These are phyloP conservation scores for Salmo trutta DNA, from an alignment of 2,797 vertebrate species.

Conservation along the genomic window DNA sequence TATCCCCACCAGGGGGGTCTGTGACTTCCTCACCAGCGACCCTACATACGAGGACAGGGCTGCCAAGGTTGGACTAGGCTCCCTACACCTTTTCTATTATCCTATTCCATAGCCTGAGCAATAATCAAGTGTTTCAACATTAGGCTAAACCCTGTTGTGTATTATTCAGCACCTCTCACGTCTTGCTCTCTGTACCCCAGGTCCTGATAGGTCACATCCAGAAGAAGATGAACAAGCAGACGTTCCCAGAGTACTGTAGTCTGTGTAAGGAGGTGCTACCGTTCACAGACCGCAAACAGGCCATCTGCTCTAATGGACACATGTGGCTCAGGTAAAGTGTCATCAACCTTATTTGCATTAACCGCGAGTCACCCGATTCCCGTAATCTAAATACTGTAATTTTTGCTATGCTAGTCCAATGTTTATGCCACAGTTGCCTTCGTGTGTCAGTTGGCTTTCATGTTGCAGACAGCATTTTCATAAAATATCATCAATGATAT, in stretches of 20 bases:
- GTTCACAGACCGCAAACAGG: slow-evolving; percentile 87
- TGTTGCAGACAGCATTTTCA: too few relatives aligned
- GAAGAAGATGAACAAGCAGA: slow-evolving; percentile 98
- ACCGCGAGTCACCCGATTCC: too few relatives aligned
- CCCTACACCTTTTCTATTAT: slow-evolving; percentile 44
- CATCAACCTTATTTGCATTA: too few relatives aligned
- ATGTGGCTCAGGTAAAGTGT: slow-evolving; percentile 89
- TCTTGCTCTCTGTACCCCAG: slow-evolving; percentile 63
- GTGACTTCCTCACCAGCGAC: slow-evolving; percentile 86
- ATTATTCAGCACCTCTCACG: neutral
- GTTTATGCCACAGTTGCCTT: too few relatives aligned
- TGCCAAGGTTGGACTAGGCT: slow-evolving; percentile 77
- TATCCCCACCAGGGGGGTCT: slow-evolving; percentile 90
- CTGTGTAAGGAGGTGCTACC: slow-evolving; percentile 90
- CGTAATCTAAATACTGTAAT: too few relatives aligned
- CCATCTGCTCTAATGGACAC: slow-evolving; percentile 89
- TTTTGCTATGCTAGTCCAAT: too few relatives aligned
- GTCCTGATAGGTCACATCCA: slow-evolving; percentile 94
- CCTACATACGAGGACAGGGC: slow-evolving; percentile 82
- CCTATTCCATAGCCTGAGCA: neutral
- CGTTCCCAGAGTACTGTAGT: slow-evolving; percentile 89
- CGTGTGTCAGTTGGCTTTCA: too few relatives aligned
- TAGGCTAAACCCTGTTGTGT: neutral
- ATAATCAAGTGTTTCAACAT: neutral
- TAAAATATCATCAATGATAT: too few relatives aligned